Evolutionary conservation across 2,888 invertebrate genomes (phyloP), one percentile per base, ranked within the genome.

Genomic region (Cyaniris semiargus): DNA sequence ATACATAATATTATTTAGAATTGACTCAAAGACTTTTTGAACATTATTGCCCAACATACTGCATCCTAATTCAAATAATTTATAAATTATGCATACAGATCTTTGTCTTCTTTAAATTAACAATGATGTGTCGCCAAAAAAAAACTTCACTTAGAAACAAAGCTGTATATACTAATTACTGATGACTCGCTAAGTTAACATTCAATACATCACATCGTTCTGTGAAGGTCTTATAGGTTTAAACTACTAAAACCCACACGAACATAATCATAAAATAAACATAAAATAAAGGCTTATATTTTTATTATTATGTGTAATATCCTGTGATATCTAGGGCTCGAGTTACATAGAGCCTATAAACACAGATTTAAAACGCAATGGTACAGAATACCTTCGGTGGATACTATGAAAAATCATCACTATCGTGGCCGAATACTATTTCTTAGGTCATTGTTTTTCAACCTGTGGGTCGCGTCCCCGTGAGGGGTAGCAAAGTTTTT

Each of bases 271-370:
- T 72, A 72, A 72, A 71, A 71, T 71, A 38, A 21, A 44, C 44
- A 38, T 71, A 71, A 38, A 66, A 72, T 44, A 72, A 72, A 23
- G 44, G 44, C 44, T 21, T 72, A 34, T 38, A 44, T 38, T 72
- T 72, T 44, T 72, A 72, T 72, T 72, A 44, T 72, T 38, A 21
- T 7, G 44, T 44, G 38, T 72, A 38, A 72, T 21, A 44, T 72
- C 44, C 21, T 72, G 44, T 31, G 66, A 66, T 66, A 66, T 66
- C 23, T 21, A 10, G 0, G 44, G 44, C 72, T 72, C 72, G 44
- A 72, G 44, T 72, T 72, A 44, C 72, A 44, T 72, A 72, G 72
- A 21, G 38, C 21, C 72, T 27, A 66, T 66, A 66, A 66, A 66
- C 66, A 66, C 6, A 27, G 66, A 31, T 31, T 66, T 66, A 27